Evolutionary conservation across 2,888 invertebrate species (phyloP).

Genomic region (Plagodis pulveraria): DNA sequence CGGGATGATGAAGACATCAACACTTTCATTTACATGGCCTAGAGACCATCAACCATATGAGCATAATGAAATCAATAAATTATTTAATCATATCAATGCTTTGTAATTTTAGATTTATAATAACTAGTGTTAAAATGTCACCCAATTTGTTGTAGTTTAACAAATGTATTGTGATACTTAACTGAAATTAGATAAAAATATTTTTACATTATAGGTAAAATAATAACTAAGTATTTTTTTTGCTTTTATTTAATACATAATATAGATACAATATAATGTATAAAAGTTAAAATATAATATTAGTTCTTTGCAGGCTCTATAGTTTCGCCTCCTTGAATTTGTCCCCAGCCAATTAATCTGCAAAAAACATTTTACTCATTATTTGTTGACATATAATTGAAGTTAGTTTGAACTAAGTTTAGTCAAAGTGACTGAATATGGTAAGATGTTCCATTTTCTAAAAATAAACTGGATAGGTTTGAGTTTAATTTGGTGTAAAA

Average conservation of each 20-base stretch:
- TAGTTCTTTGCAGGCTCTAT: constrained; percentile 91
- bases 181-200: constrained; percentile 29
- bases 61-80: constrained; percentile 69
- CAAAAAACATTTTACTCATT: constrained; percentile 46
- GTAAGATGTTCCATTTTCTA: no score
- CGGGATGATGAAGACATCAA: constrained; percentile 99
- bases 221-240: constrained; percentile 15
- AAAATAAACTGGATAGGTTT: no score
- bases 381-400: no score
- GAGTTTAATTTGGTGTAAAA: no score
- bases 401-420: no score
- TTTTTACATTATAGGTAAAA: constrained; percentile 9
- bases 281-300: constrained; percentile 68
- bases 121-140: constrained; percentile 30
- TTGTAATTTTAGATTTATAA: constrained; percentile 22
- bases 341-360: constrained; percentile 99
- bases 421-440: no score
- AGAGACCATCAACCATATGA: constrained; percentile 53
- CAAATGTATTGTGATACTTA: constrained; percentile 27
- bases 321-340: constrained; percentile 98
- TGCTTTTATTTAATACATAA: constrained; percentile 46
- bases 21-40: constrained; percentile 99
- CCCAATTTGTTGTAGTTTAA: constrained; percentile 27
- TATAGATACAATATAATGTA: constrained; percentile 55
- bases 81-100: constrained; percentile 58